Conservation (phyloP, 2,113 vertebrate species). For the Scopus umbretta region DNA sequence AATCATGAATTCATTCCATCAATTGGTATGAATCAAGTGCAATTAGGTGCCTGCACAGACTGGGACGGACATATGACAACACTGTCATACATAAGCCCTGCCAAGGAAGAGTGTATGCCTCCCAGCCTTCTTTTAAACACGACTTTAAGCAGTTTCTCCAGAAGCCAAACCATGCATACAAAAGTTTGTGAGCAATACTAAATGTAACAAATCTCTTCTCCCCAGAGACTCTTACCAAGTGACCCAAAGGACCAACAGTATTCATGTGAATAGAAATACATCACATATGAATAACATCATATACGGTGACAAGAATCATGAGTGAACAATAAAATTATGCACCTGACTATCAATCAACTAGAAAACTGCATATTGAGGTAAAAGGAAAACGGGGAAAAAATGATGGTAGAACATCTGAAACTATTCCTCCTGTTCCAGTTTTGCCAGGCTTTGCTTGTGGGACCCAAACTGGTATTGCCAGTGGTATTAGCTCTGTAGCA, state of each 20-base stretch:
- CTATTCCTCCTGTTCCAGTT: not conserved
- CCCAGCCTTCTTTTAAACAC: not conserved
- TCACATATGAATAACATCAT: not conserved
- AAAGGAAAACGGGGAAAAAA: not conserved
- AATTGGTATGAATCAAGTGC: not conserved
- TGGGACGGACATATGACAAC: not conserved
- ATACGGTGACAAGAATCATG: not conserved
- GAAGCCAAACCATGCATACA: not conserved
- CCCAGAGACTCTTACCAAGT: not conserved
- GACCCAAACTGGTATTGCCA: not conserved
- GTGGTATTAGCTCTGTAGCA: not conserved
- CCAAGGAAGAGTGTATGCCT: not conserved
- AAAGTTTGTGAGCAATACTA: not conserved
- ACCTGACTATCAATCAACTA: not conserved
- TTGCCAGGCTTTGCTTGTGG: not conserved
- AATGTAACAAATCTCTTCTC: not conserved
- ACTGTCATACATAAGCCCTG: fast-evolving
- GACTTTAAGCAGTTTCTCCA: not conserved
- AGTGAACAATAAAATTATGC: not conserved
- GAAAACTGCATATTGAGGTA: not conserved
- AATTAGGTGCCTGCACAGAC: not conserved
- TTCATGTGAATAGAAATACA: not conserved
- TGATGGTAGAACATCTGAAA: not conserved
- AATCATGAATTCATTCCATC: not conserved
- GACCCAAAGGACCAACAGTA: not conserved